These are phyloP conservation scores for Xenus cinereus DNA, from an alignment of 2,113 vertebrate species.

Conservation along the genomic window DNA sequence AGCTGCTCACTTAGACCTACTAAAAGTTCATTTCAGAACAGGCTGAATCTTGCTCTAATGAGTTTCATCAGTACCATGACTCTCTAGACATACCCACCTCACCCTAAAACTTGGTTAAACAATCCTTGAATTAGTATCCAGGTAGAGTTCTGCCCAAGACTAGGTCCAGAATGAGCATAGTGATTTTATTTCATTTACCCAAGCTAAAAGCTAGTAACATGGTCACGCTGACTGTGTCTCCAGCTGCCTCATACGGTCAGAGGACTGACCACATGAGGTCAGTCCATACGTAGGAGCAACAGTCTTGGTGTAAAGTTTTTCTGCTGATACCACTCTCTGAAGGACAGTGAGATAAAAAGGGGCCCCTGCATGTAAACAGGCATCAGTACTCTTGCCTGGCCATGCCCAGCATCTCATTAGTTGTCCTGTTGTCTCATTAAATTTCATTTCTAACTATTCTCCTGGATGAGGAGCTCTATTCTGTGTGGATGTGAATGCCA, in stretches of 20 bases:
- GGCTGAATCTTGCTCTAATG: neutral
- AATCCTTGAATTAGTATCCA: neutral
- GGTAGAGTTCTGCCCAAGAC: neutral
- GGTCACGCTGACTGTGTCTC: neutral
- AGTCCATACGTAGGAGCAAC: neutral
- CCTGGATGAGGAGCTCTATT: neutral
- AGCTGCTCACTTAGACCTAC: neutral
- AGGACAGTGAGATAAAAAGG: neutral
- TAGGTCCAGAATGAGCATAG: neutral
- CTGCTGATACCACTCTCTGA: neutral
- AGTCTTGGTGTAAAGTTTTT: neutral
- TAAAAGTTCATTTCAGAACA: neutral
- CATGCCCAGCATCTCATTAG: neutral
- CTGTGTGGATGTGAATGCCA: neutral
- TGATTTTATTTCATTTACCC: neutral
- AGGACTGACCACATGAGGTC: neutral
- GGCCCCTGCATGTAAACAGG: neutral
- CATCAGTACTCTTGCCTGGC: neutral
- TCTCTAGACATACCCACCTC: neutral
- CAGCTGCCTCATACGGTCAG: neutral
- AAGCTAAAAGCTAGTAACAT: fast-evolving
- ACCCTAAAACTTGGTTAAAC: neutral
- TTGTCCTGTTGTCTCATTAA: neutral
- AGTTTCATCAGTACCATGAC: neutral
- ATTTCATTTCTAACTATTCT: neutral